phyloP scores from a whole-genome alignment of 35 echinoderm and acorn worm species.

The Amphiura filiformis region DNA sequence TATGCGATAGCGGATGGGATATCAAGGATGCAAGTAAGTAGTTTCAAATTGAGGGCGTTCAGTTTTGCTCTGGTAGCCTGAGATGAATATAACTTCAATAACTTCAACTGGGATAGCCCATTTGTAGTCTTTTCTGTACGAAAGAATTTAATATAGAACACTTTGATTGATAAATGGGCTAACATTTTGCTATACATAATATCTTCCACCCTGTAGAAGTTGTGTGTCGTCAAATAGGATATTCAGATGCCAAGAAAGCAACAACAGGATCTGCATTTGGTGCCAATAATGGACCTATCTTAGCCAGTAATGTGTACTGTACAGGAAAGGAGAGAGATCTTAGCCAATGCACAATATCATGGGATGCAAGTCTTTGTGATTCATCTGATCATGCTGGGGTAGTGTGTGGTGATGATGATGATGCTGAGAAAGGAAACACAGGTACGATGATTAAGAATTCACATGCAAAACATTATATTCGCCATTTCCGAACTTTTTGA shows the following conservation, averaged over 20 bases:
- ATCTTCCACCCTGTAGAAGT: neutral
- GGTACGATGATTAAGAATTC: too few species aligned
- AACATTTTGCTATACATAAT: neutral
- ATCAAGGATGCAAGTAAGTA: constrained; percentile 24
- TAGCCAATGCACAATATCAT: neutral
- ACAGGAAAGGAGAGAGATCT: neutral
- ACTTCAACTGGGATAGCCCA: too few species aligned
- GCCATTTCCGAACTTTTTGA: too few species aligned
- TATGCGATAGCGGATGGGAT: constrained; percentile 39
- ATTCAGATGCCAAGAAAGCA: neutral
- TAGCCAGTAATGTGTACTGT: neutral
- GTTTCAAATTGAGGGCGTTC: too few species aligned
- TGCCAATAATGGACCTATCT: neutral
- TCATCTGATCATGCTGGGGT: neutral
- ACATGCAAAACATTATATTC: too few species aligned
- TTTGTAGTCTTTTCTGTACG: neutral
- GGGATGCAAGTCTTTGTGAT: neutral
- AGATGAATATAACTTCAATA: too few species aligned
- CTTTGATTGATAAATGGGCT: neutral
- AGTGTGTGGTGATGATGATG: neutral
- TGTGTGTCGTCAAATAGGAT: neutral
- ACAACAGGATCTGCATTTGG: neutral
- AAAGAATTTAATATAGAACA: neutral
- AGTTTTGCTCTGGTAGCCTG: too few species aligned
- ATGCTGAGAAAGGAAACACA: neutral